These are phyloP conservation scores for Anarsia innoxiella DNA, from an alignment of 2,888 invertebrate species.

Conservation along the genomic window DNA sequence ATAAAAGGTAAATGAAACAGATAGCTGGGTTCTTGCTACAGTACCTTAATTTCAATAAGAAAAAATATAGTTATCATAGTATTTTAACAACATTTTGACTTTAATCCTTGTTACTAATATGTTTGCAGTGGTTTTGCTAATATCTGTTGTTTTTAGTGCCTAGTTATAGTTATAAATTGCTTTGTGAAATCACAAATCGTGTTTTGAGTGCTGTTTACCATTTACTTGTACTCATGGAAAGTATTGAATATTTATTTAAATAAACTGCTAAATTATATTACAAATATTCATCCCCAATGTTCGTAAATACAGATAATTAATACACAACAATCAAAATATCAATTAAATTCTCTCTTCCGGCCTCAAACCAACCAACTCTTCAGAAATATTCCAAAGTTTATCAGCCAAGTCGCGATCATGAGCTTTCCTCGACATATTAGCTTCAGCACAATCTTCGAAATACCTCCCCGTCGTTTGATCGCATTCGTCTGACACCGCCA, in stretches of 20 bases:
- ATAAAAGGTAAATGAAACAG: too few relatives aligned
- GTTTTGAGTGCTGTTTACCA: background rate
- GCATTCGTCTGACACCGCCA: slow-evolving; percentile 85
- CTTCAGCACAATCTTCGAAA: slow-evolving; percentile 84
- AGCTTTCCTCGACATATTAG: slow-evolving; percentile 74
- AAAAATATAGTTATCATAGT: too few relatives aligned
- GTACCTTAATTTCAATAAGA: too few relatives aligned
- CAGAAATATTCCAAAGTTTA: slow-evolving; percentile 83
- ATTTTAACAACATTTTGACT: too few relatives aligned
- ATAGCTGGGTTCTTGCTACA: too few relatives aligned
- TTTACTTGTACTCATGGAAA: too few relatives aligned
- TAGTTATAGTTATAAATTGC: too few relatives aligned
- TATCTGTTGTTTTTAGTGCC: slow-evolving; percentile 20
- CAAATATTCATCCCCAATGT: too few relatives aligned
- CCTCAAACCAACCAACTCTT: slow-evolving; percentile 46
- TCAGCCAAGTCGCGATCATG: slow-evolving; percentile 80
- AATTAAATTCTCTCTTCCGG: slow-evolving; percentile 36
- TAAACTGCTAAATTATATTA: too few relatives aligned
- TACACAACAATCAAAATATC: too few relatives aligned
- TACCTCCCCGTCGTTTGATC: slow-evolving; percentile 83
- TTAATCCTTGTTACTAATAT: slow-evolving; percentile 20
- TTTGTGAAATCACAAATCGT: too few relatives aligned
- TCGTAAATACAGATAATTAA: too few relatives aligned
- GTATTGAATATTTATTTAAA: background rate
- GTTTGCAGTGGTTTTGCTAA: slow-evolving; percentile 21